These are phyloP conservation scores for Dryocosmus kuriphilus DNA, from an alignment of 2,888 invertebrate genomes.

Conservation along the genomic window DNA sequence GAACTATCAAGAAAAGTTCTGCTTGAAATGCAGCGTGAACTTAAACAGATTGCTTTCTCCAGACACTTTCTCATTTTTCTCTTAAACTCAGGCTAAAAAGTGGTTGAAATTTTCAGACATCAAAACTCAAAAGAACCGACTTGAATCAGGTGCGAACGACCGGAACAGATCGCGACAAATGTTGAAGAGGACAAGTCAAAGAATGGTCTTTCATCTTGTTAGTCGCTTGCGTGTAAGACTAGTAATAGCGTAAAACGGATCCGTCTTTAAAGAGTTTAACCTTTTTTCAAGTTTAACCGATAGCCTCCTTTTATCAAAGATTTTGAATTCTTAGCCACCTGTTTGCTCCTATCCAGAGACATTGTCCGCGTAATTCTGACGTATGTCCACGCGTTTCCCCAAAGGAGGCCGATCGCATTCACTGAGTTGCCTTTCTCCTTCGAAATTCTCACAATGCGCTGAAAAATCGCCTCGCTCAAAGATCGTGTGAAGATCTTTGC, in stretches of 20 bases:
- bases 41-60: conserved; percentile 6
- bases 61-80: conserved; percentile 38
- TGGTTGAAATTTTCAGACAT: neutral
- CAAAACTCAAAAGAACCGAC: conserved; percentile 34
- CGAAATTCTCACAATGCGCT: conserved; percentile 55
- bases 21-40: conserved; percentile 30
- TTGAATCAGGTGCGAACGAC: conserved; percentile 49
- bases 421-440: conserved; percentile 49
- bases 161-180: conserved; percentile 63
- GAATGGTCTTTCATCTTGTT: conserved; percentile 34
- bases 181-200: conserved; percentile 38
- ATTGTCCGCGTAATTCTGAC: conserved; percentile 64
- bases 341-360: conserved; percentile 54
- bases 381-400: conserved; percentile 59
- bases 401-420: conserved; percentile 65
- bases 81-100: neutral
- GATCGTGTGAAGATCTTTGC: conserved; percentile 45
- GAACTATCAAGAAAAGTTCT: conserved; percentile 36
- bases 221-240: conserved; percentile 38
- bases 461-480: conserved; percentile 59
- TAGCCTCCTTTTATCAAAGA: conserved; percentile 69
- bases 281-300: conserved; percentile 65
- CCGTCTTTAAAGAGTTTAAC: conserved; percentile 50
- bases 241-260: conserved; percentile 54
- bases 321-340: conserved; percentile 52